Base-by-base conservation (phyloP, 2,888 invertebrate genomes). In the Epinotia ramella region DNA sequence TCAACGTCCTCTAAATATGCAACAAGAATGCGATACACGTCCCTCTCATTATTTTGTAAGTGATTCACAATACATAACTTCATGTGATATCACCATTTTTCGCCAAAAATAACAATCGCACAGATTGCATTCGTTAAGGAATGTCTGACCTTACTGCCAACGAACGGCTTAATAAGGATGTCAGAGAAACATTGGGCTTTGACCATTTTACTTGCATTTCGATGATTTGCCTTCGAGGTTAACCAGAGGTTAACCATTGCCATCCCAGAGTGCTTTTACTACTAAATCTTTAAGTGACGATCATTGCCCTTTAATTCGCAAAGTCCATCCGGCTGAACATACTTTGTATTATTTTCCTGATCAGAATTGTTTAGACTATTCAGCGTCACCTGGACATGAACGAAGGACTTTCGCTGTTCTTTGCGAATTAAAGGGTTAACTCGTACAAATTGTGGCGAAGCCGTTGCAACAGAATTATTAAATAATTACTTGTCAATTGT, bases 91-190 rank as follows among this genome's bases (percentile, higher is more conserved):
- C 70, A 65, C 74, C 40, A 70, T 60, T 64, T 74, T 68, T 53
- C 57, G 53, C 56, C 70, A 24, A 74, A 74, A 68, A 69, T 74
- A 74, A 75, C 74, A 75, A 70, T 75, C 57, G 69, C 69, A 64
- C 56, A 65, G 74, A 75, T 75, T 75, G 74, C 18, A 49, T 20
- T 57, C 57, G 62, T 13, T 40, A 18, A 63, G 56, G 73, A 69
- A 69, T 64, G 53, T 64, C n/a, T 69, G 74, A 16, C 74, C 74
- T 75, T 18, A 40, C 74, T 65, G 74, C 70, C 74, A 75, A 75
- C 74, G 74, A 65, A 70, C 73, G 40, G 20, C 74, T 64, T 75
- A 75, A 73, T 75, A 75, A 59, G 74, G 74, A 65, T 75, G 70
- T 65, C 69, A 64, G 62, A 59, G 40, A 49, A 49, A 56, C 67